Evolutionary conservation across 2,113 vertebrate genomes (phyloP).

Genomic region (Progne subis): DNA sequence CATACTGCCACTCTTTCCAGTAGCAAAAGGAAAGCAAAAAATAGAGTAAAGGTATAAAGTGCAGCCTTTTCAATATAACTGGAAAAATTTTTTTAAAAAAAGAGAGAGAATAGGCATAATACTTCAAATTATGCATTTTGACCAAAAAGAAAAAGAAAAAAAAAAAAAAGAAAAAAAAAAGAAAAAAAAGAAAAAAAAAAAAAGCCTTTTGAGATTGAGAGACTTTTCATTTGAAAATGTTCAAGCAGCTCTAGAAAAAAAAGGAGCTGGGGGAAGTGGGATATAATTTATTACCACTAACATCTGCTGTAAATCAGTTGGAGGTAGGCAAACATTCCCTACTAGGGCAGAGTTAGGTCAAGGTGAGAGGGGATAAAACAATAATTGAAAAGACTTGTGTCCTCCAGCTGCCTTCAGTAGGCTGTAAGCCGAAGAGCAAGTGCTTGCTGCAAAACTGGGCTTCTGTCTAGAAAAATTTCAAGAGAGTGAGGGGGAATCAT

Average conservation of each 20-base stretch:
- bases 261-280: not conserved
- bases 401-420: not conserved
- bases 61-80: not conserved
- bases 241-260: not conserved
- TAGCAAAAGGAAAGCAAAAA: not conserved
- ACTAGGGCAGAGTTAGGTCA: conserved; percentile 48
- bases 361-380: conserved; percentile 60
- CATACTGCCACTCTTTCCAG: not conserved
- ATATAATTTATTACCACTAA: conserved; percentile 64
- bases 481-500: rapidly evolving
- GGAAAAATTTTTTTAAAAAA: not conserved
- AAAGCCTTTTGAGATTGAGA: not conserved
- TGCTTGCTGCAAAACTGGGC: not conserved
- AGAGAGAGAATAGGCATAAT: not conserved
- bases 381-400: conserved; percentile 9
- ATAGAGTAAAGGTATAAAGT: not conserved
- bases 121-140: not conserved
- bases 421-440: not conserved
- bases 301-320: conserved; percentile 66
- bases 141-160: not conserved
- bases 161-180: not conserved
- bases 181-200: not conserved
- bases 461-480: not conserved
- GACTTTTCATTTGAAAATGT: conserved; percentile 65
- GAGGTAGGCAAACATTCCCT: conserved; percentile 62